A percentile compares a stretch with the other conserved stretches of the same genome.
Conservation (phyloP, 2,797 vertebrate species). For the Centroberyx gerrardi region DNA sequence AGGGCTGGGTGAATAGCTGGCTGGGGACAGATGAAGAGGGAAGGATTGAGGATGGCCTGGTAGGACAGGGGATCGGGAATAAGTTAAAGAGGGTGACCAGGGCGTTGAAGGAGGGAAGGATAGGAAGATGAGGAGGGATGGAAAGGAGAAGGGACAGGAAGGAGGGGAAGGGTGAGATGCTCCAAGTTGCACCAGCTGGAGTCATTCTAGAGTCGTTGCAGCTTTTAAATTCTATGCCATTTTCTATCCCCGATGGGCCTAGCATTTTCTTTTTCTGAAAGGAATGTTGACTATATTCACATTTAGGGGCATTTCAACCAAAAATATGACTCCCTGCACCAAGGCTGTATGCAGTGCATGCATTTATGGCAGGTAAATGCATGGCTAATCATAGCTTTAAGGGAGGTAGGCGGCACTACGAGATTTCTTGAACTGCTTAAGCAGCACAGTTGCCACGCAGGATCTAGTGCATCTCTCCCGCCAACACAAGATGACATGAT, state of each 20-base stretch:
- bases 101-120: neutral
- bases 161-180: neutral
- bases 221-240: too few species aligned
- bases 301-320: neutral
- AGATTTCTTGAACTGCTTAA: neutral
- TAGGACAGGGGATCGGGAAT: neutral
- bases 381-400: slow-evolving; percentile 30
- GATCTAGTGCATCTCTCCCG: neutral
- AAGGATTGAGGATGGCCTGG: too few species aligned
- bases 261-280: neutral
- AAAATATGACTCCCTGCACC: neutral
- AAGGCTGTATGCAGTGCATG: neutral
- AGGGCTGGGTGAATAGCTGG: slow-evolving; percentile 20
- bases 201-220: too few species aligned
- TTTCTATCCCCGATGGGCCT: neutral
- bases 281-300: too few species aligned
- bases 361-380: slow-evolving; percentile 12
- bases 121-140: neutral
- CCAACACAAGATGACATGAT: slow-evolving; percentile 22
- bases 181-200: neutral
- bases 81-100: neutral
- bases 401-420: neutral
- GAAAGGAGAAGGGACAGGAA: too few species aligned
- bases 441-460: slow-evolving; percentile 2
- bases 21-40: slow-evolving; percentile 11